A percentile compares a stretch with the other conserved stretches of the same genome.
Evolutionary conservation across 2,888 invertebrate genomes (phyloP).

Genomic region (Petrophora chlorosata): DNA sequence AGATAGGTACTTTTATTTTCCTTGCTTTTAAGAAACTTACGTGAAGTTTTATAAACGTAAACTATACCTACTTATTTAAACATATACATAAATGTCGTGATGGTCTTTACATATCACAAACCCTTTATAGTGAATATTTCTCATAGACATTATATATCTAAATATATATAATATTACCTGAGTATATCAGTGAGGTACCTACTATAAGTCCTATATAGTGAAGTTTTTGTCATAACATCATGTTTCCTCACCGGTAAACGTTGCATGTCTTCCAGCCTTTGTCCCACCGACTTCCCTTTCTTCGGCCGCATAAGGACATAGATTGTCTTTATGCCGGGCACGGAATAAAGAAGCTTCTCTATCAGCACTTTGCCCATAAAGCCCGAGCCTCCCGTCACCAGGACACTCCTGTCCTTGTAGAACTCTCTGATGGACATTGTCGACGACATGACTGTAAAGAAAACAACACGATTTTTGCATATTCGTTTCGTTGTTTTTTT

Average conservation of each 20-base stretch:
- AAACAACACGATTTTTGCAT: neutral
- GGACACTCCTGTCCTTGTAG: constrained; percentile 82
- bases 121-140: too few relatives aligned
- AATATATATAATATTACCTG: too few relatives aligned
- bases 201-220: too few relatives aligned
- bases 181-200: too few relatives aligned
- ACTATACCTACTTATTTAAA: too few relatives aligned
- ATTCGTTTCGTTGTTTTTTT: neutral
- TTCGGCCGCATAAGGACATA: constrained; percentile 86
- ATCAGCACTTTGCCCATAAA: constrained; percentile 86
- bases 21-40: too few relatives aligned
- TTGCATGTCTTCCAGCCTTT: constrained; percentile 85
- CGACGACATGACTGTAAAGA: constrained; percentile 64
- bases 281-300: constrained; percentile 83
- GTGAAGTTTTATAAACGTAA: too few relatives aligned
- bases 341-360: constrained; percentile 85
- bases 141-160: too few relatives aligned
- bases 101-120: too few relatives aligned
- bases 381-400: constrained; percentile 86
- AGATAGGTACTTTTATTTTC: too few relatives aligned
- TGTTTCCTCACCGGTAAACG: constrained; percentile 80
- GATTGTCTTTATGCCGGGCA: constrained; percentile 84
- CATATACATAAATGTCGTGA: too few relatives aligned
- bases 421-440: constrained; percentile 79
- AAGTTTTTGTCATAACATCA: too few relatives aligned